A percentile compares a stretch with the other conserved stretches of the same genome.
These are phyloP conservation scores for Melanaphis sacchari DNA, from an alignment of 1,140 invertebrate genomes.

Conservation along the genomic window DNA sequence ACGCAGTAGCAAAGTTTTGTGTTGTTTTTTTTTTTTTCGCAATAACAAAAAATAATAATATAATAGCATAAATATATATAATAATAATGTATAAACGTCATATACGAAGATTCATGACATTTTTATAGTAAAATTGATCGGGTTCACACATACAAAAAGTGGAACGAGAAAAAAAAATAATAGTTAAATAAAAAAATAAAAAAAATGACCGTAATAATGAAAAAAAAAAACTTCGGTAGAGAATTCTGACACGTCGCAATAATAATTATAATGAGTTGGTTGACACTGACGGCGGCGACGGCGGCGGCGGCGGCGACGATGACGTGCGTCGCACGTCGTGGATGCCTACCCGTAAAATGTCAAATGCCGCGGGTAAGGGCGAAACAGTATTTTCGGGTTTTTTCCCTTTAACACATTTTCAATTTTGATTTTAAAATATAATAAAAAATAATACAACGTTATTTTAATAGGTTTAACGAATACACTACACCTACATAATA, in stretches of 20 bases:
- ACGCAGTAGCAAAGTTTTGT: conserved; percentile 40
- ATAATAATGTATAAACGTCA: background rate
- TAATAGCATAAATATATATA: conserved; percentile 32
- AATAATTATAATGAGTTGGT: conserved; percentile 48
- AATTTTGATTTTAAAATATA: background rate
- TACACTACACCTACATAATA: background rate
- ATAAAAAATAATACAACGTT: background rate
- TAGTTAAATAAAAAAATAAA: background rate
- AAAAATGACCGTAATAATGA: conserved; percentile 10
- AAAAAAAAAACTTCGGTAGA: conserved; percentile 16
- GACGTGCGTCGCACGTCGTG: background rate
- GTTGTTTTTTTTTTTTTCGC: conserved; percentile 7
- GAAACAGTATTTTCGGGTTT: background rate
- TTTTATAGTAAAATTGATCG: conserved; percentile 35
- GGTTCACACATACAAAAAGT: background rate
- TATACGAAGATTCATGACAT: background rate
- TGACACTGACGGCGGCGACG: background rate
- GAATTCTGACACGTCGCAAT: conserved; percentile 21
- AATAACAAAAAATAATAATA: conserved; percentile 19
- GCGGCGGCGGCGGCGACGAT: background rate
- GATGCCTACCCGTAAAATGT: background rate
- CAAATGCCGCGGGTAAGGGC: background rate
- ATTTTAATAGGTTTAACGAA: background rate
- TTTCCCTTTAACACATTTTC: background rate
- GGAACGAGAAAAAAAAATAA: conserved; percentile 2